Evolutionary conservation across 30 jellyfish, hydroid and myxozoan genomes (phyloP).

Genomic region (Aurelia aurita complex sp. Pacific): DNA sequence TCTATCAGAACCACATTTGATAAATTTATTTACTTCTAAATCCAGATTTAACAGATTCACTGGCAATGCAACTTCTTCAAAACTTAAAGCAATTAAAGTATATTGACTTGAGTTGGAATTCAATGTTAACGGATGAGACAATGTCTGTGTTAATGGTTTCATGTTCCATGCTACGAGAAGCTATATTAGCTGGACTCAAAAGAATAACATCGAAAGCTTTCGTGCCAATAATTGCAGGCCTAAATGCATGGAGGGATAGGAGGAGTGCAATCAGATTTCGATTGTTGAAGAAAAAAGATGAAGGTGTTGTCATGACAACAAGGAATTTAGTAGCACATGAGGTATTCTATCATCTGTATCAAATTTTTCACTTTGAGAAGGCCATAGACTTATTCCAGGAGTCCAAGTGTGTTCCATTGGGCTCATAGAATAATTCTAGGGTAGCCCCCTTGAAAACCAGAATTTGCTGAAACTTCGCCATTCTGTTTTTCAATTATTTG

Average conservation of each 20-base stretch:
- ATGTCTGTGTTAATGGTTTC: conserved; percentile 40
- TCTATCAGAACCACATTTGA: background rate
- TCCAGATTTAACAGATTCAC: conserved; percentile 46
- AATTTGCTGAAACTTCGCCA: no score
- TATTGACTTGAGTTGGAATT: conserved; percentile 84
- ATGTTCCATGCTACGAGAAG: conserved; percentile 55
- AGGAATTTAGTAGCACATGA: conserved; percentile 47
- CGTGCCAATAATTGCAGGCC: conserved; percentile 76
- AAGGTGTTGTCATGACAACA: background rate
- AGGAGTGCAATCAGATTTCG: conserved; percentile 34
- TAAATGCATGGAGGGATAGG: conserved; percentile 39
- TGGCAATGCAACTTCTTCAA: conserved; percentile 17
- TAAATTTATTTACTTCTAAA: background rate
- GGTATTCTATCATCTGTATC: conserved; percentile 2
- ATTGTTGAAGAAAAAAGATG: background rate
- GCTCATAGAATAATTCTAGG: no score
- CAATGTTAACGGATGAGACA: conserved; percentile 65
- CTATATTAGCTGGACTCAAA: conserved; percentile 70
- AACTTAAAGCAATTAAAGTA: conserved; percentile 18
- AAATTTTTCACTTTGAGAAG: no score
- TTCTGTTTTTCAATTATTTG: background rate
- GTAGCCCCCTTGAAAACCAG: no score
- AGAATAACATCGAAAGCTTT: conserved; percentile 68
- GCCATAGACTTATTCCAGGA: no score
- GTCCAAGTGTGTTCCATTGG: no score